Base-by-base conservation (phyloP, 2,888 invertebrate species). In the Mimas tiliae region DNA sequence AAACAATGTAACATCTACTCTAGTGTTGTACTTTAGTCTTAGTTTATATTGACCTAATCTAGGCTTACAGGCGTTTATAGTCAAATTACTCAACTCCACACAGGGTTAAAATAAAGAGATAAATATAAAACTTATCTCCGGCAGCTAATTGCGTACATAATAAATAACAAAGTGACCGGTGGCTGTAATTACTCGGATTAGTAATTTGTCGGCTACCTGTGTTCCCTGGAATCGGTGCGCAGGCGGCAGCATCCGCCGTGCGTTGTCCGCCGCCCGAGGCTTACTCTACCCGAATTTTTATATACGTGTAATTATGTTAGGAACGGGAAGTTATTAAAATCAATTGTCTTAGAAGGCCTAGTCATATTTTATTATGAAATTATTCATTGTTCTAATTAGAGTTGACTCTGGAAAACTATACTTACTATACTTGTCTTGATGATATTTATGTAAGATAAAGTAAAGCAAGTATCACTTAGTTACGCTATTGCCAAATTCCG, bases 121-220 rank as follows among this genome's bases (percentile, higher is more conserved):
- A 16, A 38, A 55, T 3, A 55, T n/a, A 34, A 38, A 55, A 55
- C 47, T 47, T 21, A 53, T 38, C 47, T 62, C 69, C 69, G 68
- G 65, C 65, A 34, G 68, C 73, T 78, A 78, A 83, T 82, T 81
- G 79, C 70, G 70, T 65, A 67, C 65, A 75, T 79, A 77, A 82
- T 82, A 82, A 81, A 80, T 79, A 78, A 78, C 76, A 63, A 67
- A 71, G 73, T 73, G 74, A 68, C 76, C 74, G 76, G 67, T 72
- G 75, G 85, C 80, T 74, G 83, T 84, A 87, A 89, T 91, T 87
- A 87, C 81, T 77, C 72, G 82, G 84, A 88, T 89, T 85, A 85
- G 84, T 90, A 87, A 89, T 91, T 86, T 84, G 85, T 84, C 76
- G 73, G 90, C 91, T 91, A 91, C 91, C 89, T 87, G 90, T 89